phyloP scores from a whole-genome alignment of 2,113 vertebrate species.

The Meleagris gallopavo region DNA sequence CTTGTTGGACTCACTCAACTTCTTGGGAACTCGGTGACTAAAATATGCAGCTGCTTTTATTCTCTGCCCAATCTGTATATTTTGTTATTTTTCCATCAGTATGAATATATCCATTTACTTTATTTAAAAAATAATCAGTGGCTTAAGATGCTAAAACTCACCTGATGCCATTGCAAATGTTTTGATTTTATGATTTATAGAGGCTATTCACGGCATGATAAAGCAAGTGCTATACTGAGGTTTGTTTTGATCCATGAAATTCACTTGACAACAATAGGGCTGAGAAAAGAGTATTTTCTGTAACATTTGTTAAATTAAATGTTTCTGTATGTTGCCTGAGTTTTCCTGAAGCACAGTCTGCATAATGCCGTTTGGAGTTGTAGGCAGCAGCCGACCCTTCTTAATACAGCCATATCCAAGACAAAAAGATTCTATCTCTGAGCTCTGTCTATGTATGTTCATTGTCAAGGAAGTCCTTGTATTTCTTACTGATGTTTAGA shows the following conservation, averaged over 20 bases:
- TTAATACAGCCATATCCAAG: background rate
- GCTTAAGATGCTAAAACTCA: background rate
- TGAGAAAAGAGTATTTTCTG: background rate
- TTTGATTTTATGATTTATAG: background rate
- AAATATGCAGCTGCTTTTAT: background rate
- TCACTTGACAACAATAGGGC: background rate
- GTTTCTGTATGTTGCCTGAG: background rate
- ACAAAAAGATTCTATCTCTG: background rate
- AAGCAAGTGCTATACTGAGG: background rate
- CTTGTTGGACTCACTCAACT: background rate
- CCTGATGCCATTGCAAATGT: background rate
- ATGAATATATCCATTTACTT: background rate
- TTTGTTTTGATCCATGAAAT: background rate
- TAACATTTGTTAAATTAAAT: background rate
- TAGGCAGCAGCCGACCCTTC: background rate
- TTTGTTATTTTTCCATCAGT: background rate
- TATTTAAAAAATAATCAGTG: background rate
- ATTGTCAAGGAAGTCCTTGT: background rate
- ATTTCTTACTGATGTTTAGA: background rate
- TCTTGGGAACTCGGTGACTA: fast-evolving
- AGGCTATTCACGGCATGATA: background rate
- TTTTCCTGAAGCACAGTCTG: background rate
- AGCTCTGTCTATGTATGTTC: background rate
- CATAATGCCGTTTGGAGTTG: background rate
- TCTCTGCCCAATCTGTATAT: background rate